Conservation (phyloP, 2,888 invertebrate genomes). For the Agriopis marginaria region DNA sequence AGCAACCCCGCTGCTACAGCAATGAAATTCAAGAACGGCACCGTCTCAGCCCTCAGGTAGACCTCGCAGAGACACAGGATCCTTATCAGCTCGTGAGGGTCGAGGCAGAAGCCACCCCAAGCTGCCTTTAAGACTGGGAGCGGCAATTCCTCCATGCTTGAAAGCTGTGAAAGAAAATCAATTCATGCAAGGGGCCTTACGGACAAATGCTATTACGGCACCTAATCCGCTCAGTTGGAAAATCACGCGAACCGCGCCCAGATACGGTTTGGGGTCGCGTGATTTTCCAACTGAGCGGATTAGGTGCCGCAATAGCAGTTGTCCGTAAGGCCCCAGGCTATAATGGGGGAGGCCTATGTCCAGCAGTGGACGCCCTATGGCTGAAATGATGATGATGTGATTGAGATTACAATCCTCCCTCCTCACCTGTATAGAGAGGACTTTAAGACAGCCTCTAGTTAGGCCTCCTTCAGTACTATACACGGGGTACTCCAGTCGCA, state of each 20-base stretch:
- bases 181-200: too few species aligned
- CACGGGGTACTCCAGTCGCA: slow-evolving; percentile 90
- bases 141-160: slow-evolving; percentile 70
- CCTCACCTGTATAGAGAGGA: slow-evolving; percentile 91
- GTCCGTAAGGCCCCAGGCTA: too few species aligned
- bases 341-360: too few species aligned
- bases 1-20: slow-evolving; percentile 90
- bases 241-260: too few species aligned
- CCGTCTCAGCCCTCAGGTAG: slow-evolving; percentile 81
- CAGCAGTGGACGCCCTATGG: too few species aligned
- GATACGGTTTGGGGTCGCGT: too few species aligned
- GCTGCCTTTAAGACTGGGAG: slow-evolving; percentile 65
- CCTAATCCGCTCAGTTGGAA: too few species aligned
- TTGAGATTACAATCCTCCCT: too few species aligned
- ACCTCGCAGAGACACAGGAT: slow-evolving; percentile 91
- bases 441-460: slow-evolving; percentile 92
- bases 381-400: too few species aligned
- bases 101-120: slow-evolving; percentile 89
- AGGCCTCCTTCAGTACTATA: slow-evolving; percentile 90
- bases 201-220: too few species aligned
- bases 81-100: slow-evolving; percentile 88
- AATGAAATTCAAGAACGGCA: slow-evolving; percentile 91
- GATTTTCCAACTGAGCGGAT: too few species aligned
- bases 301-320: too few species aligned
- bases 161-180: slow-evolving; percentile 56